Base-by-base conservation (phyloP, 2,797 vertebrate genomes). In the Vipera latastei region DNA sequence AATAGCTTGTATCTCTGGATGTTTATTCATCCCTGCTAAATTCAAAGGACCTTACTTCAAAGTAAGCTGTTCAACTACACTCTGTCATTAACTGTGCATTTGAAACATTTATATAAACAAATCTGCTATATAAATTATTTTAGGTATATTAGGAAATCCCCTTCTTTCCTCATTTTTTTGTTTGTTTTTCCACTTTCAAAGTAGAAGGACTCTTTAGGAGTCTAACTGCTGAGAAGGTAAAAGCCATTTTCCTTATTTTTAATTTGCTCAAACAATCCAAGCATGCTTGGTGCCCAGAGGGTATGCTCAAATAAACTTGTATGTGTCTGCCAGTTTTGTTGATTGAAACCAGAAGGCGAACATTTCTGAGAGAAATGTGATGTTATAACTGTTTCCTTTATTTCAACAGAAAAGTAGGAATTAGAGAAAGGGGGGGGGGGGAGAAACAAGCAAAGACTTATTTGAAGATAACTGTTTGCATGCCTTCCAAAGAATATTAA, bases 291-390 rank as follows among this genome's bases (percentile, higher is more conserved):
- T 95, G 96, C 96, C 98, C 96, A 95, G 97, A 94, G 97, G 98
- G 96, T 95, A 96, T 95, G 96, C 97, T 96, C 96, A 92, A 96
- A 97, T 97, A 97, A 98, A 97, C 97, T 97, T 97, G 97, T 96
- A 97, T 96, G 96, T 96, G 95, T 96, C 97, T 97, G 97, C 97
- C 96, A 97, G 96, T 95, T 95, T 94, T 90, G 93, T 90, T 97
- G 98, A 98, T 97, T 97, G 97, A 97, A 97, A 98, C 96, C 97
- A 97, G 97, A 97, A 97, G 95, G 96, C 93, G 94, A 95, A 91
- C 92, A 93, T 96, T 96, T 96, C 96, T 97, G 96, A 96, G 95
- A 96, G 95, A 96, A 96, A 93, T 95, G 93, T 94, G 96, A 94
- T 95, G 95, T 92, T 95, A 91, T 94, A 93, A 90, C 95, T 59